Conservation (phyloP, 2,888 invertebrate genomes). For the Eristalis intricaria region DNA sequence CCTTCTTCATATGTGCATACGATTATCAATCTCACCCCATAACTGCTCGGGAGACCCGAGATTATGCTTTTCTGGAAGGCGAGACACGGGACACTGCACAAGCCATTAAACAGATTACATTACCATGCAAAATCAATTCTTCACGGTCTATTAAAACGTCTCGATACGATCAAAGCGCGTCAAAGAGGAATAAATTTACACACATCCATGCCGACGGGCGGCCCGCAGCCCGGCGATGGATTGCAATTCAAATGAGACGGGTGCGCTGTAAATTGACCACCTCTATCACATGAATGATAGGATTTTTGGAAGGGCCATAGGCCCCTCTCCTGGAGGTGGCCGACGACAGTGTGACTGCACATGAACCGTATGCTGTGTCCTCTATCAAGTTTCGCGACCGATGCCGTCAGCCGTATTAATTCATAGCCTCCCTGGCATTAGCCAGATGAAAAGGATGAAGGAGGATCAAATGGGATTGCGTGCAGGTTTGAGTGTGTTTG, state of each 20-base stretch:
- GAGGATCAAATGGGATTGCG: slow-evolving; percentile 35
- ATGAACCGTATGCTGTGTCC: slow-evolving; percentile 47
- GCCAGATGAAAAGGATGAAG: slow-evolving; percentile 35
- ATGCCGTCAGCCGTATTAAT: not conserved
- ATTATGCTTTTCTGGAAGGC: slow-evolving; percentile 48
- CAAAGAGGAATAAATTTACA: slow-evolving; percentile 59
- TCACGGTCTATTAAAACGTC: slow-evolving; percentile 61
- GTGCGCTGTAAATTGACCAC: slow-evolving; percentile 51
- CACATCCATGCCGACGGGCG: slow-evolving; percentile 42
- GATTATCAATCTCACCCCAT: slow-evolving; percentile 24
- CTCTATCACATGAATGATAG: slow-evolving; percentile 53
- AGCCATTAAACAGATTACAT: slow-evolving; percentile 64
- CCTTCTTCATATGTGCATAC: slow-evolving; percentile 6
- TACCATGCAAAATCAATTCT: slow-evolving; percentile 60
- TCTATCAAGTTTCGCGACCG: slow-evolving; percentile 21
- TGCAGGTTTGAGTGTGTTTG: slow-evolving; percentile 35
- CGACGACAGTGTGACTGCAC: slow-evolving; percentile 23
- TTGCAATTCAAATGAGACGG: slow-evolving; percentile 46
- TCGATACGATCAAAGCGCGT: slow-evolving; percentile 53
- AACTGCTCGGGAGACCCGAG: not conserved
- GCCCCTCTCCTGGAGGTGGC: not conserved
- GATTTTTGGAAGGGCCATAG: slow-evolving; percentile 25
- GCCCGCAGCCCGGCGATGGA: slow-evolving; percentile 1
- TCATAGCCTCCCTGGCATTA: slow-evolving; percentile 31
- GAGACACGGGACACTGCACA: slow-evolving; percentile 33